Percentiles rank a stretch among this genome's conserved stretches.
These are phyloP conservation scores for Elgonia sp. DNA, from an alignment of 2,888 invertebrate genomes.

Conservation along the genomic window DNA sequence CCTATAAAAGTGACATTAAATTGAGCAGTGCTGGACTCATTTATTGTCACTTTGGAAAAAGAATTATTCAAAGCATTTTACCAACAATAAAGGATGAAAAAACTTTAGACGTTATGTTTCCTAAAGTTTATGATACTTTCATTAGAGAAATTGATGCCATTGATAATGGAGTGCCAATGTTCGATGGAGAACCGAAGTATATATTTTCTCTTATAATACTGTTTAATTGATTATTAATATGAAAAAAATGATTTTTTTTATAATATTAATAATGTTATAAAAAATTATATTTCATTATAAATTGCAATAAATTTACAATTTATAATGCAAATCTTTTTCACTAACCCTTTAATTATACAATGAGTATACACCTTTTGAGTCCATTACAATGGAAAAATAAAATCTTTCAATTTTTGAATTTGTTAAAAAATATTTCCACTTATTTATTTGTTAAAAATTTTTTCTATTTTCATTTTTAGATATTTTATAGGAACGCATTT, in stretches of 20 bases:
- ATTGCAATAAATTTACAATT: too few relatives aligned
- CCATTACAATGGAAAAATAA: too few relatives aligned
- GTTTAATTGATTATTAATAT: neutral
- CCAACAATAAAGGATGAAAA: constrained; percentile 86
- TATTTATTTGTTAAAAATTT: neutral
- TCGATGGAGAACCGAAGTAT: constrained; percentile 89
- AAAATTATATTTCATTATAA: too few relatives aligned
- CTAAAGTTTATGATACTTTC: constrained; percentile 94
- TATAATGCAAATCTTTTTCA: too few relatives aligned
- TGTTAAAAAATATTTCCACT: neutral
- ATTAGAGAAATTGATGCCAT: constrained; percentile 98
- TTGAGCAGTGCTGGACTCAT: constrained; percentile 98
- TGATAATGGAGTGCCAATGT: constrained; percentile 97
- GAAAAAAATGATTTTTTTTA: neutral
- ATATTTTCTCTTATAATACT: constrained; percentile 14
- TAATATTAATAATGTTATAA: too few relatives aligned
- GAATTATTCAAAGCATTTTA: constrained; percentile 90
- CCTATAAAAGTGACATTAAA: constrained; percentile 89
- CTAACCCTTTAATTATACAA: too few relatives aligned
- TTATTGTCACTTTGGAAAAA: constrained; percentile 95
- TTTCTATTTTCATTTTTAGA: constrained; percentile 80
- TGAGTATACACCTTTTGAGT: too few relatives aligned
- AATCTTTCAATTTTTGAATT: too few relatives aligned
- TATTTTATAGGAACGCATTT: constrained; percentile 94
- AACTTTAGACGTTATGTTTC: constrained; percentile 88